A percentile compares a stretch with the other conserved stretches of the same genome.
These are phyloP conservation scores for Lepidothrix coronata DNA, from an alignment of 2,113 vertebrate species.

Conservation along the genomic window DNA sequence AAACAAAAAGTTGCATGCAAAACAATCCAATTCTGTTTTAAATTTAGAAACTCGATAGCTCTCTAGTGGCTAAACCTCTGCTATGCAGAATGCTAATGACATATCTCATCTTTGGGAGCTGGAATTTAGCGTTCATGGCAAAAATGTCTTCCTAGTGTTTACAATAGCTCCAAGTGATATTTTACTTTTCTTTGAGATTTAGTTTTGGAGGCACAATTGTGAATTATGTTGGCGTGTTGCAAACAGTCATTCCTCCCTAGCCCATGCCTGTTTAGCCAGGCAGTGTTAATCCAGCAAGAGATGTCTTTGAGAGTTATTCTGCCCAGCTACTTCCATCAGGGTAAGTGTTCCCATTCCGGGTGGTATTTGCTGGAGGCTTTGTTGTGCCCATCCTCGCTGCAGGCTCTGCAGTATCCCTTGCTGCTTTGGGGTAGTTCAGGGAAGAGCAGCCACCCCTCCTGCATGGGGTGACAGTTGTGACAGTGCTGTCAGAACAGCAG, in stretches of 20 bases:
- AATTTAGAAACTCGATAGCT: conserved; percentile 10
- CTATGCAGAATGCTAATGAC: background rate
- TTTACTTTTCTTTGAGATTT: background rate
- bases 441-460: background rate
- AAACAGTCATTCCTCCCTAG: background rate
- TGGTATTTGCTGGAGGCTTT: background rate
- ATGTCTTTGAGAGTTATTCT: background rate
- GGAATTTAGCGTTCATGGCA: background rate
- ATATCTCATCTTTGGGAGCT: background rate
- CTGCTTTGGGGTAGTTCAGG: background rate
- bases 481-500: background rate
- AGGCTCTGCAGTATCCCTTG: background rate
- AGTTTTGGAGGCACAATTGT: background rate
- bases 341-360: background rate
- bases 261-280: background rate
- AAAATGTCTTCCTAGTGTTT: background rate
- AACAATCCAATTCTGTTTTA: background rate
- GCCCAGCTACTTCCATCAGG: background rate
- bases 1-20: background rate
- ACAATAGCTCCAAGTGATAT: background rate
- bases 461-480: background rate
- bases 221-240: background rate
- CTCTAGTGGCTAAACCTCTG: conserved; percentile 13
- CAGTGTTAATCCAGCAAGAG: background rate
- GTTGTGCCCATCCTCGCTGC: background rate